Evolutionary conservation across 2,797 vertebrate genomes (phyloP), one percentile per base, ranked within the genome.

Genomic region (Huso huso): DNA sequence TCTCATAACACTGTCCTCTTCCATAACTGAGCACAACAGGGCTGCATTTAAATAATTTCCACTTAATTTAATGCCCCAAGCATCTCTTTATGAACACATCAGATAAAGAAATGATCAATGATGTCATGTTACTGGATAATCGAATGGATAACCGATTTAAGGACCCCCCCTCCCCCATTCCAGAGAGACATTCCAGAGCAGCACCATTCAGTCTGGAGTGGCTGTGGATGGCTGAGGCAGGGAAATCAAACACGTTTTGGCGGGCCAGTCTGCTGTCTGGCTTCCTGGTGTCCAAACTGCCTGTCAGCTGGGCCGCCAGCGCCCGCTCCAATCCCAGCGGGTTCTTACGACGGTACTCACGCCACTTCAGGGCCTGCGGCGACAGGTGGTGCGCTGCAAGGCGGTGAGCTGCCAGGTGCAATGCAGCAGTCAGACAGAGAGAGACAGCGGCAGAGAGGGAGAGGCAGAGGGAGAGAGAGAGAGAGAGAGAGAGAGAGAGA

Each of bases 311-410:
- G 4, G 83, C 73, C 58, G 82, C 86, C 0, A 84, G 78, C 65
- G 80, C 61, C 0, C 83, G 82, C 70, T 94, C 93, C 77, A 93
- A 77, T 52, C 94, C 93, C 71, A 98, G 83, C 8, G 95, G 96
- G 84, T 98, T 98, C 77, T 88, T 90, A 48, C 93, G 90, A 55
- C 95, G 92, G 79, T 98, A 99, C 75, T 98, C 96, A 68, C 93
- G 89, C 96, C 96, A 98, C 83, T 97, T 99, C 74, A 99, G 90
- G 0, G 95, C 93, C 91, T 98, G 95, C 1, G 95, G 95, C 61
- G 96, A 97, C 65, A 98, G 91, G 81, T 96, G 95, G 79, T 98
- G 93, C 6, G 88, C 96, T 99, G 76, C 70, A 71, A 73, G 7
- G 13, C 5, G 23, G 68, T n/a, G 60, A 37, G 23, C 23, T 37